Base-by-base conservation (phyloP, 53 echinoderm and acorn worm genomes). In the Echinometra lucunter region DNA sequence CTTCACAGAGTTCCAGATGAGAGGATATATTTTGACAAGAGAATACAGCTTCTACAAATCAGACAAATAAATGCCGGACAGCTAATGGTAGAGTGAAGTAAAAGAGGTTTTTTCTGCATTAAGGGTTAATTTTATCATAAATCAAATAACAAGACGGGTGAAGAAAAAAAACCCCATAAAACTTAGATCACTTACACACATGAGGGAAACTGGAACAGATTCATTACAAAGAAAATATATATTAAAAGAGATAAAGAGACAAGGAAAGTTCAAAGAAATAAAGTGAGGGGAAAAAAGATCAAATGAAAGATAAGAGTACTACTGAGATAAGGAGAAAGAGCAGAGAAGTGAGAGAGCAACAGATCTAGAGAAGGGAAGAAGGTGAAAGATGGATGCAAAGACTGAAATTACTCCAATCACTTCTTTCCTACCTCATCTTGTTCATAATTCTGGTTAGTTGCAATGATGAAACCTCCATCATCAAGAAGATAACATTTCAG, bases 391-490 rank as follows among this genome's bases (percentile, higher is more conserved):
- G 49, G 4, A 4, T 9, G 4, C 49, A 9, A 60, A 21, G 23
- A 60, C 23, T 60, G 60, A 60, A 2, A 60, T 60, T 60, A 60
- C 60, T 60, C 60, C 17, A 21, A 60, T 1, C 60, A 60, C 0
- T 60, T 21, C 4, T 93, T 53, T 60, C 94, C 95, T 93, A 97
- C 97, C 56, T 95, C 60, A 60, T 82, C 75, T 74, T 97, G 93
- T 44, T 80, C 58, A 60, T 89, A 91, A 16, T 93, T 92, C 82
- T 95, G 96, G 81, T 97, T 97, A 30, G 97, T 97, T 25, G 97
- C 97, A 56, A 98, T 92, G 89, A 98, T 96, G 55, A 98, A 98
- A 18, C 97, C 98, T 28, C 98, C 98, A 85, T 98, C 97, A 94
- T 98, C 98, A 78, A 98, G 91, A 13, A 98, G 49, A 49, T 95